These are phyloP conservation scores for Plusia festucae DNA, from an alignment of 2,888 invertebrate genomes.

Conservation along the genomic window DNA sequence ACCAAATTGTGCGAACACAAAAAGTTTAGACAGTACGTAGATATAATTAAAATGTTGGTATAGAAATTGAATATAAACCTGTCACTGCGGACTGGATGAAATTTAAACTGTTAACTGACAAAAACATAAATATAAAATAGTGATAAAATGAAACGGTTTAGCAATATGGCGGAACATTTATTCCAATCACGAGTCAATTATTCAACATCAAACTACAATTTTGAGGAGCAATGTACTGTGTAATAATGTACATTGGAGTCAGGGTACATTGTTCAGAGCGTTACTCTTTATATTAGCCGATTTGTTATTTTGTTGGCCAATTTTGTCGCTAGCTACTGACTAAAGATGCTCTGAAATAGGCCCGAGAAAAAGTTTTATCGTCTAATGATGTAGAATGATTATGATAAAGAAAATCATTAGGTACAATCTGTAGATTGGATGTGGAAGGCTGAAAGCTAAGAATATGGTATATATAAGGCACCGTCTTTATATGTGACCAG, in stretches of 20 bases:
- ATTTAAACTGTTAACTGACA: background rate
- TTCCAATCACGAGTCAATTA: conserved; percentile 58
- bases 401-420: conserved; percentile 20
- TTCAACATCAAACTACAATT: conserved; percentile 69
- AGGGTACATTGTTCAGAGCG: conserved; percentile 57
- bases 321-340: conserved; percentile 40
- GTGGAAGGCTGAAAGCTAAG: background rate
- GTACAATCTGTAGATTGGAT: conserved; percentile 20
- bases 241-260: conserved; percentile 59
- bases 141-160: conserved; percentile 24
- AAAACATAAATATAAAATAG: background rate
- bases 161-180: conserved; percentile 47
- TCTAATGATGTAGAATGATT: conserved; percentile 33
- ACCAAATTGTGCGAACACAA: too few relatives aligned
- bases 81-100: background rate
- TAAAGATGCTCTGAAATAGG: conserved; percentile 35
- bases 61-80: background rate
- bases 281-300: conserved; percentile 58
- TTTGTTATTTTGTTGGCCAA: conserved; percentile 58
- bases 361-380: conserved; percentile 21
- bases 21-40: too few relatives aligned
- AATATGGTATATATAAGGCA: background rate
- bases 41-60: too few relatives aligned
- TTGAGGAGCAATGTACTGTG: conserved; percentile 68
- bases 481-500: too few relatives aligned